Percentiles rank a stretch among this genome's conserved stretches.
phyloP scores from a whole-genome alignment of 2,113 vertebrate genomes.

The Cyphomyrus plagiostoma region DNA sequence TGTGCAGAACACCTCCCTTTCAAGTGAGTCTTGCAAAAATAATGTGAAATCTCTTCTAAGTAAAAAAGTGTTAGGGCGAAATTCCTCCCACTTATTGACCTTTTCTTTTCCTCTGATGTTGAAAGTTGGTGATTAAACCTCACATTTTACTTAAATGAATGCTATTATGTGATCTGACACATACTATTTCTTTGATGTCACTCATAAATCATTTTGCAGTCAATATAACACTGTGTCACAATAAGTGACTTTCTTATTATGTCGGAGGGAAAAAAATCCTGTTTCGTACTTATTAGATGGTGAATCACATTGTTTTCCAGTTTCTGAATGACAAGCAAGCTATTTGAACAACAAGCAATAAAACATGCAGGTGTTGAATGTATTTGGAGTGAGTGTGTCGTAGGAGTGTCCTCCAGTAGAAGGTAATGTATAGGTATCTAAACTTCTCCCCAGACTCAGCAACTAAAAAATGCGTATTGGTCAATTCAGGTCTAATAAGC shows the following conservation, averaged over 20 bases:
- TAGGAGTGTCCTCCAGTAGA: not conserved
- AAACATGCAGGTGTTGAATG: not conserved
- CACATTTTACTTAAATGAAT: not conserved
- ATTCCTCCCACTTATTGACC: not conserved
- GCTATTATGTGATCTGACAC: not conserved
- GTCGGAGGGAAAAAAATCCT: not conserved
- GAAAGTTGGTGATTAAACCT: not conserved
- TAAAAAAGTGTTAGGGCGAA: not conserved
- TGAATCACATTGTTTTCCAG: not conserved
- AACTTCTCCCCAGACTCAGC: not conserved
- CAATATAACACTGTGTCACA: not conserved
- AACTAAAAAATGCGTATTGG: not conserved
- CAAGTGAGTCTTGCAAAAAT: not conserved
- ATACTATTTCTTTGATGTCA: not conserved
- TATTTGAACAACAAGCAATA: not conserved
- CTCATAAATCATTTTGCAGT: slow-evolving; percentile 1
- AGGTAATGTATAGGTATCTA: not conserved
- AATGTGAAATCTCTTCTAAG: not conserved
- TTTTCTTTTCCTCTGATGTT: not conserved
- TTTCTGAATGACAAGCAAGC: not conserved
- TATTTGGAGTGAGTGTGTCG: not conserved
- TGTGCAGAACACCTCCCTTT: not conserved
- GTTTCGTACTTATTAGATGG: not conserved
- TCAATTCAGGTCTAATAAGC: not conserved
- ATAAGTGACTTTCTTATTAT: slow-evolving; percentile 6